Conservation (phyloP, 2,888 invertebrate genomes). For the Lasioglossum marginatum region DNA sequence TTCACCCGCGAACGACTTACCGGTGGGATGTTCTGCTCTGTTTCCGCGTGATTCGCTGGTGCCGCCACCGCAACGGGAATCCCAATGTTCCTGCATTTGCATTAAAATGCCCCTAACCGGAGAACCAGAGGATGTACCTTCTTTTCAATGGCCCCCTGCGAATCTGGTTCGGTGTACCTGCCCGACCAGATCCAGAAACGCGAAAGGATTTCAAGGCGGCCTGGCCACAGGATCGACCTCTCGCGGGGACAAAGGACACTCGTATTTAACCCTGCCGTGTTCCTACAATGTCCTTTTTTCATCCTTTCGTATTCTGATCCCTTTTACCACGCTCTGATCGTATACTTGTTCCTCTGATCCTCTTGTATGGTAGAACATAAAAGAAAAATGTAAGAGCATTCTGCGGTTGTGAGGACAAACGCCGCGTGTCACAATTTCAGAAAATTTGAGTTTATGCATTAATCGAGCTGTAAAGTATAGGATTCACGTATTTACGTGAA, state of each 20-base stretch:
- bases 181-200: not conserved
- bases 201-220: constrained; percentile 10
- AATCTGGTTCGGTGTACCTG: constrained; percentile 33
- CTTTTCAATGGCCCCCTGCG: constrained; percentile 32
- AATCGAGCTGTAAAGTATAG: too few relatives aligned
- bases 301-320: not conserved
- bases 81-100: constrained; percentile 65
- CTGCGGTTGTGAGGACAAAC: too few relatives aligned
- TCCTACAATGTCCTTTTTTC: not conserved
- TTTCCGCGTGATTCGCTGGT: constrained; percentile 48
- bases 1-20: constrained; percentile 54
- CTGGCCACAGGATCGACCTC: not conserved
- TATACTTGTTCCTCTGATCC: not conserved
- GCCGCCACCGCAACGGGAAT: constrained; percentile 36
- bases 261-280: not conserved
- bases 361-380: too few relatives aligned
- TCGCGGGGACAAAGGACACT: not conserved
- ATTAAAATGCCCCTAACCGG: constrained; percentile 62
- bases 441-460: too few relatives aligned
- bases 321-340: not conserved
- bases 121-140: constrained; percentile 27
- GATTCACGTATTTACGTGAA: too few relatives aligned
- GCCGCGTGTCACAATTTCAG: too few relatives aligned
- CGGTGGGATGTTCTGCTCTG: constrained; percentile 57
- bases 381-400: too few relatives aligned